Evolutionary conservation across 23 tunicate genomes (phyloP).

Genomic region (Ascidia mentula): DNA sequence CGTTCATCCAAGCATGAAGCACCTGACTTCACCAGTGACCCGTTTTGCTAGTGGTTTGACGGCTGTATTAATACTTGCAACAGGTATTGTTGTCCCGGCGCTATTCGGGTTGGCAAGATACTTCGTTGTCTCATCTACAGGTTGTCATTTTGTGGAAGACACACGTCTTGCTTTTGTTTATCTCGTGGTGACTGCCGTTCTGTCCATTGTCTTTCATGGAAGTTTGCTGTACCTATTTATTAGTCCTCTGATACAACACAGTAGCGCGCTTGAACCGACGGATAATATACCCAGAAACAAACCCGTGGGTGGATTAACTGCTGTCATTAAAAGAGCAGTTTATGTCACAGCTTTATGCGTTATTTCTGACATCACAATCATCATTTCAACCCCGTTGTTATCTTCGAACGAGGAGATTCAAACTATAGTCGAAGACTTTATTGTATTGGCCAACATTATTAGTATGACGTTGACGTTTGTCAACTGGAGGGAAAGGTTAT

Average conservation of each 20-base stretch:
- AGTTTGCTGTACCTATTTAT: constrained; percentile 21
- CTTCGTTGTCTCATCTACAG: constrained; percentile 6
- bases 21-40: constrained; percentile 8
- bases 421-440: constrained; percentile 20
- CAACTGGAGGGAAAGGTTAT: constrained; percentile 10
- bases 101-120: constrained; percentile 18
- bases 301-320: neutral
- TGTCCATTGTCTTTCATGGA: constrained; percentile 20
- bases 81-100: constrained; percentile 15
- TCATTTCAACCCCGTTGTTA: neutral
- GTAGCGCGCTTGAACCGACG: neutral
- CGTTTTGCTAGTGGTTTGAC: constrained; percentile 1
- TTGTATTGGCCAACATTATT: constrained; percentile 5
- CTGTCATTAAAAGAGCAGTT: neutral
- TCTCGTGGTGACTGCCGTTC: constrained; percentile 17
- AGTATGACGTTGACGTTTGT: constrained; percentile 23
- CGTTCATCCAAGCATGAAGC: constrained; percentile 4
- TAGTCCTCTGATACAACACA: constrained; percentile 7
- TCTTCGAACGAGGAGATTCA: constrained; percentile 20
- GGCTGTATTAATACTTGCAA: neutral
- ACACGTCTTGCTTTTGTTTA: constrained; percentile 5
- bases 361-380: constrained; percentile 12
- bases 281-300: neutral
- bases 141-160: constrained; percentile 7
- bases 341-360: constrained; percentile 17